Evolutionary conservation across 2,113 vertebrate species (phyloP).

Genomic region (Ictalurus punctatus): DNA sequence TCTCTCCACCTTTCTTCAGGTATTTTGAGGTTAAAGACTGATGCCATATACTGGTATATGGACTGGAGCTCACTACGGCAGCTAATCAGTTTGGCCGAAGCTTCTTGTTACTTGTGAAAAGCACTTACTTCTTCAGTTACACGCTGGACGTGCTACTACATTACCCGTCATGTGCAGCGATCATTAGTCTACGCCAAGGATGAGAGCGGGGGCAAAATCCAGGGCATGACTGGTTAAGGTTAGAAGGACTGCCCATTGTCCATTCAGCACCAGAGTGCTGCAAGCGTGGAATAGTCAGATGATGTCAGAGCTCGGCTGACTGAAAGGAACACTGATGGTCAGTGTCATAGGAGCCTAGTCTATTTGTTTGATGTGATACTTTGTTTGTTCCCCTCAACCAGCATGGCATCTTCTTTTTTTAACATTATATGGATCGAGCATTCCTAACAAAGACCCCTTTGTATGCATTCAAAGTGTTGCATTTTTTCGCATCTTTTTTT

Average conservation of each 20-base stretch:
- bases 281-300: conserved; percentile 38
- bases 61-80: background rate
- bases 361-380: conserved; percentile 36
- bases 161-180: background rate
- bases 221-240: conserved; percentile 18
- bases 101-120: background rate
- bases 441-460: conserved; percentile 38
- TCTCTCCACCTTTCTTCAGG: background rate
- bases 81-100: conserved; percentile 24
- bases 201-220: conserved; percentile 4
- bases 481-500: background rate
- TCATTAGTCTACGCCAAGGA: background rate
- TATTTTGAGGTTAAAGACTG: background rate
- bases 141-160: background rate
- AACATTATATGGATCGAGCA: conserved; percentile 11
- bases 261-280: conserved; percentile 19
- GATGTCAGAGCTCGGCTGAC: conserved; percentile 47
- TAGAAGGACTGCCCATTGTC: conserved; percentile 32
- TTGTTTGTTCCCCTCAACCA: conserved; percentile 1
- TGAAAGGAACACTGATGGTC: conserved; percentile 43
- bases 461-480: conserved; percentile 28
- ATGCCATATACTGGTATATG: background rate
- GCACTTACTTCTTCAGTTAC: background rate
- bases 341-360: conserved; percentile 29
- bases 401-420: conserved; percentile 21